Base-by-base conservation (phyloP, 2,797 vertebrate genomes). In the Zenarchopterus dispar region DNA sequence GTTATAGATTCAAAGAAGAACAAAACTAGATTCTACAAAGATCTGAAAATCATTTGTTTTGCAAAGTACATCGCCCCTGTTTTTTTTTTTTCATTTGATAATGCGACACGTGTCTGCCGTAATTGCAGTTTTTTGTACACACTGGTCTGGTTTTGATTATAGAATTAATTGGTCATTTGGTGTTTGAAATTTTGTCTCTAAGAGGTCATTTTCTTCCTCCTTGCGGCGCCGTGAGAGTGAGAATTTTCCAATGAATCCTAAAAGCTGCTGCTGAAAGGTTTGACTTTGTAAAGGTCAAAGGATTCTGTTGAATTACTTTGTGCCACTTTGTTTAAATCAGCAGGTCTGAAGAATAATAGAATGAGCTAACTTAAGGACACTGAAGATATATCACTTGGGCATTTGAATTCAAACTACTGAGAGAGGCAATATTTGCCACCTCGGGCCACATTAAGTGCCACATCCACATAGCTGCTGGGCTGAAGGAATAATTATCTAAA, bases 381-480 rank as follows among this genome's bases (percentile, higher is more conserved):
- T 71, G 22, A 15, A 69, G 62, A 70, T 78, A 61, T 62, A 78
- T 80, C 64, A 70, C 73, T 82, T 48, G 56, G 71, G 54, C 63
- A 19, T 56, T 49, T 77, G 66, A 77, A 87, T 86, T 71, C 51
- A 79, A 70, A 74, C 33, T 81, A 84, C 84, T 85, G 85, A 92
- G 75, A 18, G 62, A 83, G 80, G 87, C 70, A 5, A 23, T 75
- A 55, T 82, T 77, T 77, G 41, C 67, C 75, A 86, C 87, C 83
- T 73, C 48, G 42, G 56, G 80, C 67, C 75, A 82, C 70, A 78
- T 81, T 80, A 82, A 75, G 78, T 84, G 82, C 59, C 78, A 78
- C 90, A 90, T 81, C 74, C 80, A 88, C 83, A 88, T 80, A 72
- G 84, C 84, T 81, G 73, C 79, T 58, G 58, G 81, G 81, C 70